phyloP scores from a whole-genome alignment of 1,140 invertebrate genomes.

The Brachionus plicatilis region DNA sequence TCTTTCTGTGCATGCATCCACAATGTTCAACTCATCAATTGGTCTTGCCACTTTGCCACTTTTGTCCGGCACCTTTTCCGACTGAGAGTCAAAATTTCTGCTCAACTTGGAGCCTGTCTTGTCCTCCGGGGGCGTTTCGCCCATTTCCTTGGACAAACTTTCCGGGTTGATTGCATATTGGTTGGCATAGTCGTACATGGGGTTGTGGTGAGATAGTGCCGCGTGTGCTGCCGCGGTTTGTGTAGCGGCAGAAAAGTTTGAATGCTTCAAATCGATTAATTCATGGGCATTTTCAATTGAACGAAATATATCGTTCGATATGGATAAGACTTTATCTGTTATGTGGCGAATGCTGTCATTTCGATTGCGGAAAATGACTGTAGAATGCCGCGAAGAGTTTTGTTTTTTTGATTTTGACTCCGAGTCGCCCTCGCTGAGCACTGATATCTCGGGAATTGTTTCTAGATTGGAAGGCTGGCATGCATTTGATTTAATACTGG shows the following conservation, averaged over 20 bases:
- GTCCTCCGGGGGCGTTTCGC: background rate
- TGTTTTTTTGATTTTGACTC: background rate
- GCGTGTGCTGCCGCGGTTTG: slow-evolving; percentile 21
- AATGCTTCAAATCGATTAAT: slow-evolving; percentile 27
- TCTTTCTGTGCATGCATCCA: background rate
- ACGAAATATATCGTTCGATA: slow-evolving; percentile 22
- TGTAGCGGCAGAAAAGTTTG: slow-evolving; percentile 27
- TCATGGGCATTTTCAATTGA: slow-evolving; percentile 40
- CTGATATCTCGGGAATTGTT: background rate
- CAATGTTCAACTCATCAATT: slow-evolving; percentile 5
- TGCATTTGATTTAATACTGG: background rate
- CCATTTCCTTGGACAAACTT: background rate
- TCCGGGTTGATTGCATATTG: background rate
- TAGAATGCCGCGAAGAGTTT: background rate
- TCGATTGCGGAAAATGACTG: background rate
- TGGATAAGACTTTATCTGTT: background rate
- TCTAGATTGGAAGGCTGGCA: background rate
- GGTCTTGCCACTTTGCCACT: background rate
- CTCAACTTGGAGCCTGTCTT: background rate
- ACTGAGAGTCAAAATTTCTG: background rate
- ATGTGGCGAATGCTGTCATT: background rate
- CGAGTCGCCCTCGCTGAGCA: background rate
- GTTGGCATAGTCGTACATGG: background rate
- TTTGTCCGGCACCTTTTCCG: background rate
- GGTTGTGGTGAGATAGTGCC: background rate